Percentiles rank a stretch among this genome's conserved stretches.
Conservation (phyloP, 2,888 invertebrate genomes). For the Pristionchus mayeri region DNA sequence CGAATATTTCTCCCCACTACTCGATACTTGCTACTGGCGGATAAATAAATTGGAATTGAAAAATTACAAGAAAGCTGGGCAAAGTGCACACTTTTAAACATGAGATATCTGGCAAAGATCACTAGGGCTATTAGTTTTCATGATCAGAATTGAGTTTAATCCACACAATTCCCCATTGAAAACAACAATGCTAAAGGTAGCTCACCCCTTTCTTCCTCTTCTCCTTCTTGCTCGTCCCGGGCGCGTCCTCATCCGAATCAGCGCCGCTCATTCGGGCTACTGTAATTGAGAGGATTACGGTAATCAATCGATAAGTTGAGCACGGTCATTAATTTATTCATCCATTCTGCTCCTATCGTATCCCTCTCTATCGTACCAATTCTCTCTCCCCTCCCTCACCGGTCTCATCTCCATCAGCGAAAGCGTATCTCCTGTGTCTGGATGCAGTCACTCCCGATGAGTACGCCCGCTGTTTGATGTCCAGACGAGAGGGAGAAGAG, state of each 20-base stretch:
- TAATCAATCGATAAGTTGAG: too few relatives aligned
- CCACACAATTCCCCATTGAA: background rate
- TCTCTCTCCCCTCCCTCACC: background rate
- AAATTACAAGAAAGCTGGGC: too few relatives aligned
- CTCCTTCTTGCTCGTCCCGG: background rate
- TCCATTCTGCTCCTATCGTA: background rate
- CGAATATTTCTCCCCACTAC: too few relatives aligned
- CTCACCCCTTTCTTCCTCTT: background rate
- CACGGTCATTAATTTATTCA: too few relatives aligned
- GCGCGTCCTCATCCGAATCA: background rate
- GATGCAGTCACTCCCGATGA: slow-evolving; percentile 7
- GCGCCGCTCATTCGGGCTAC: background rate
- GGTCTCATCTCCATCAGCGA: background rate
- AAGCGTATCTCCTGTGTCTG: slow-evolving; percentile 46
- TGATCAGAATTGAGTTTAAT: too few relatives aligned
- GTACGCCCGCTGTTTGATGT: slow-evolving; percentile 44
- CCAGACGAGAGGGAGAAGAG: background rate
- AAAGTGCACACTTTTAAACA: too few relatives aligned
- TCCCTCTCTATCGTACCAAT: background rate
- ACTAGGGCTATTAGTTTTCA: too few relatives aligned
- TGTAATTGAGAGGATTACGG: background rate
- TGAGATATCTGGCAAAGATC: too few relatives aligned
- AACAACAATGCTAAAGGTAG: background rate
- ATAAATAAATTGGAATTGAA: too few relatives aligned
- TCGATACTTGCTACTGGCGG: too few relatives aligned